A percentile compares a stretch with the other conserved stretches of the same genome.
Conservation (phyloP, 2,888 invertebrate species). For the Tromatobia lineatoria region DNA sequence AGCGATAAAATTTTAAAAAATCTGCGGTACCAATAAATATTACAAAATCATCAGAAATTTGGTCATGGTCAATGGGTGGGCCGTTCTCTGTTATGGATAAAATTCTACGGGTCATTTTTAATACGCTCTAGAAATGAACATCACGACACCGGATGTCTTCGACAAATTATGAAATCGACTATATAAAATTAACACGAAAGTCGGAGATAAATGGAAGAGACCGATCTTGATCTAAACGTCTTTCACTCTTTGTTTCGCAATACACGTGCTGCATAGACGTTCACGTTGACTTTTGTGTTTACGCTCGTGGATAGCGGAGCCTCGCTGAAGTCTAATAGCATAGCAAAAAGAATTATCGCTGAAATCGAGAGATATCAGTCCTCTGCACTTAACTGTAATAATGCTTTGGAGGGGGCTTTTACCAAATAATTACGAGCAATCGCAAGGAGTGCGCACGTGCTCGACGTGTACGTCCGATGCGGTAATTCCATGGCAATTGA, state of each 20-base stretch:
- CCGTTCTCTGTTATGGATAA: not conserved
- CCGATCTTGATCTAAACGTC: slow-evolving; percentile 34
- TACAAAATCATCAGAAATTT: not conserved
- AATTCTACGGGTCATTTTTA: not conserved
- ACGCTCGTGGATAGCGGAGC: slow-evolving; percentile 45
- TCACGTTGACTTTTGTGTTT: slow-evolving; percentile 21
- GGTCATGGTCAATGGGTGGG: not conserved
- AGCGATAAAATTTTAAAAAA: no score
- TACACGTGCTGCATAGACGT: slow-evolving; percentile 4
- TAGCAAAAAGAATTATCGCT: slow-evolving; percentile 23
- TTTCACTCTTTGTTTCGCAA: slow-evolving; percentile 44
- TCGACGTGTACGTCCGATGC: slow-evolving; percentile 22
- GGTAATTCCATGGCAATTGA: slow-evolving; percentile 38
- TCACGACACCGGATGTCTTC: not conserved
- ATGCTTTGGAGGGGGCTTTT: slow-evolving; percentile 8
- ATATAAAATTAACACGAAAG: slow-evolving; percentile 17
- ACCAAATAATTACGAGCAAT: slow-evolving; percentile 14
- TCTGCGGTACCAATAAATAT: no score
- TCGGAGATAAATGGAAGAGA: slow-evolving; percentile 13
- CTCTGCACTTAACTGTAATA: not conserved
- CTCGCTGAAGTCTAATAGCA: slow-evolving; percentile 3
- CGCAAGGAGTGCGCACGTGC: slow-evolving; percentile 22
- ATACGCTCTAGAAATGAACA: not conserved
- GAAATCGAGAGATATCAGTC: not conserved
- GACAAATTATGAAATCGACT: slow-evolving; percentile 39